Evolutionary conservation across 2,888 invertebrate species (phyloP), one percentile per base, ranked within the genome.

Genomic region (Hypolimnas misippus): DNA sequence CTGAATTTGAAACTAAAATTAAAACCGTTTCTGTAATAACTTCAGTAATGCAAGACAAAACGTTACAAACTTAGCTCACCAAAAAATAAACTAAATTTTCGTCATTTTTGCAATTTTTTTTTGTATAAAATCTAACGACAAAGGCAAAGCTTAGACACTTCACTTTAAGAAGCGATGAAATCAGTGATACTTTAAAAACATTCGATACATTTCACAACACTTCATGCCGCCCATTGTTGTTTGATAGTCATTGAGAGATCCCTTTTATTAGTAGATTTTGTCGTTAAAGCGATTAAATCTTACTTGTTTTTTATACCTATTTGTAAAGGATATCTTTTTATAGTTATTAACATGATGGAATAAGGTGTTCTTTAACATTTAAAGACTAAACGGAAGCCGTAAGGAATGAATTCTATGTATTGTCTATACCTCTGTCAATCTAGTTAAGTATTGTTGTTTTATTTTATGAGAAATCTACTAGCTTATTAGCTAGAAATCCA

Each of bases 161-260:
- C 70, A 21, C 83, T 81, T 83, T 82, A 68, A 58, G 33, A 70
- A 68, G 69, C 67, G 73, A 84, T 82, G 79, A 67, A 65, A 75
- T 69, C 46, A 71, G 66, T 72, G 79, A 81, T 80, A 81, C 77
- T 80, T 67, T 76, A 77, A 75, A 79, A 77, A 83, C 81, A 84
- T 81, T 81, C 72, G 84, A 87, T 87, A 82, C 79, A 79, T 83
- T 82, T 79, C 75, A 81, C 76, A 79, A 77, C 73, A 77, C 65
- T 67, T 57, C 57, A 63, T 66, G 73, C 78, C 82, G 79, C 68
- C 71, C 68, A 61, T 74, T 73, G 52, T 65, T 54, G 33, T 42
- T n/a, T 35, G 49, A 44, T 44, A 44, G 44, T 2, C 19, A 17
- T 25, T 29, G 40, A 46, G 25, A 42, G 50, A 40, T 63, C 40